A percentile compares a stretch with the other conserved stretches of the same genome.
Conservation (phyloP, 2,888 invertebrate species). For the Helobdella robusta region DNA sequence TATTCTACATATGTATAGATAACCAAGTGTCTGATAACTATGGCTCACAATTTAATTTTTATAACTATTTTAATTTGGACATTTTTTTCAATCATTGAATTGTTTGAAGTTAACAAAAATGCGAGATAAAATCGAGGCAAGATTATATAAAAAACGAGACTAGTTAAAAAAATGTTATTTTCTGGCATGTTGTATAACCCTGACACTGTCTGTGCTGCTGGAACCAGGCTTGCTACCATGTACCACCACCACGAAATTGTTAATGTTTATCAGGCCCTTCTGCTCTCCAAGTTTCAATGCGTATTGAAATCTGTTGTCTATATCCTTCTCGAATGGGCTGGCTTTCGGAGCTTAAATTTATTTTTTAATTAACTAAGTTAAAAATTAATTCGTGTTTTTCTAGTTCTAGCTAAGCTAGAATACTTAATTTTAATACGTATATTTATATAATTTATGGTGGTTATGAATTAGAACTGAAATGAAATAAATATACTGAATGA, state of each 20-base stretch:
- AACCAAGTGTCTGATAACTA: too few species aligned
- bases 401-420: too few species aligned
- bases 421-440: too few species aligned
- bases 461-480: too few species aligned
- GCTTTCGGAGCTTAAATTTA: constrained; percentile 27
- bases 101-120: background rate
- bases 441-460: too few species aligned
- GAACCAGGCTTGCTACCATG: constrained; percentile 22
- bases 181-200: constrained; percentile 26
- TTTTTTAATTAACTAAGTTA: too few species aligned
- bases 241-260: constrained; percentile 25
- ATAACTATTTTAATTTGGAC: background rate
- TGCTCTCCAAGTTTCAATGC: constrained; percentile 25
- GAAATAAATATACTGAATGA: too few species aligned
- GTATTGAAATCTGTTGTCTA: constrained; percentile 22
- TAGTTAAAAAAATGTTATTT: constrained; percentile 7
- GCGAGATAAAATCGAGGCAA: background rate
- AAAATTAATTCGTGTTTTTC: too few species aligned
- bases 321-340: constrained; percentile 41
- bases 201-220: constrained; percentile 26
- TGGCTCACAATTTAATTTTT: background rate
- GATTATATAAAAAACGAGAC: background rate
- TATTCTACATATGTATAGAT: too few species aligned
- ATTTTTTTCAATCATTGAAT: background rate
- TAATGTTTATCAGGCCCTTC: constrained; percentile 18